A percentile compares a stretch with the other conserved stretches of the same genome.
phyloP scores from a whole-genome alignment of 2,888 invertebrate genomes.

The Pemphredon lugubris region DNA sequence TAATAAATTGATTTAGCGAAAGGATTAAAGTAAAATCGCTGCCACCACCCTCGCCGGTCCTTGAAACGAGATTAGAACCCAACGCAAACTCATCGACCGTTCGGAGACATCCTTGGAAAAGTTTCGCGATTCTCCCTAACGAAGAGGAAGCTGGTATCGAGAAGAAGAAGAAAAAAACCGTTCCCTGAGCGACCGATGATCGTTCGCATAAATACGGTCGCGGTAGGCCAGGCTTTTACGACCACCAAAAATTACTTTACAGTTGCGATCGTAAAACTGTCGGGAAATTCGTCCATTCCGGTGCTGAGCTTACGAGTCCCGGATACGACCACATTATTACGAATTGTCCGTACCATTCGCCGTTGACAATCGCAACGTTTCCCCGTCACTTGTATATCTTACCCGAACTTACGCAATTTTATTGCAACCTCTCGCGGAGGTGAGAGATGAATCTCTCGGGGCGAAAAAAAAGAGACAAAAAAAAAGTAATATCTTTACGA shows the following conservation, averaged over 20 bases:
- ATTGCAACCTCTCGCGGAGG: constrained; percentile 66
- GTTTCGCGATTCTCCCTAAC: neutral
- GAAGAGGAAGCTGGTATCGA: too few species aligned
- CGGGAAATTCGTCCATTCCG: constrained; percentile 22
- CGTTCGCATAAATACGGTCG: constrained; percentile 62
- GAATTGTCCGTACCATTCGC: constrained; percentile 65
- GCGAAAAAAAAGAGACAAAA: constrained; percentile 28
- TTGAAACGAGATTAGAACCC: constrained; percentile 39
- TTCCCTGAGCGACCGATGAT: constrained; percentile 62
- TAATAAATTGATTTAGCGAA: too few species aligned
- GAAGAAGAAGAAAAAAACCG: constrained; percentile 24
- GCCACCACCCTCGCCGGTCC: constrained; percentile 1
- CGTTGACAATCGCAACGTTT: constrained; percentile 61
- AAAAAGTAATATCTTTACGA: constrained; percentile 71
- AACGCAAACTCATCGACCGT: constrained; percentile 19
- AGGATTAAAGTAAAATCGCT: constrained; percentile 33
- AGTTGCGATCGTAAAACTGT: constrained; percentile 63
- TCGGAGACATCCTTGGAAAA: neutral
- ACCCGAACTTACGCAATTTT: constrained; percentile 68
- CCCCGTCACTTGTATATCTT: constrained; percentile 60
- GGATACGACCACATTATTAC: constrained; percentile 65
- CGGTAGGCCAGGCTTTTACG: constrained; percentile 58
- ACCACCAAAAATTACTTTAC: constrained; percentile 70
- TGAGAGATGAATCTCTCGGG: constrained; percentile 59
- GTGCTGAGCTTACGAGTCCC: neutral